phyloP scores from a whole-genome alignment of 1,140 invertebrate genomes.

The Potamilus streckersoni region DNA sequence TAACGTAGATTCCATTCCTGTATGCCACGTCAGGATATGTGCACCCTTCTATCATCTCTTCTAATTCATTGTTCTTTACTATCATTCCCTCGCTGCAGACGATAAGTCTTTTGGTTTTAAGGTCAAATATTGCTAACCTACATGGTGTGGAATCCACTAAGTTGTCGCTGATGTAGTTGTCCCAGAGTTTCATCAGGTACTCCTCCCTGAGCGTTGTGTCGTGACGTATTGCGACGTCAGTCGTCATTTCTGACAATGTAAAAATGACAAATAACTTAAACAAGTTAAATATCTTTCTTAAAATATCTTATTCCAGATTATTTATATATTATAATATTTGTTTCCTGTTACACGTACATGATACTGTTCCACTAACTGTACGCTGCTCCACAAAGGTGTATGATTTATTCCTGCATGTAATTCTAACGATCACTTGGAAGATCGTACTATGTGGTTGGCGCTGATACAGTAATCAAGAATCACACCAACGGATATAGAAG shows the following conservation, averaged over 20 bases:
- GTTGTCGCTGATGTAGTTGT: conserved; percentile 27
- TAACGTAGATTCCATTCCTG: conserved; percentile 25
- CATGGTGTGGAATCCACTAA: conserved; percentile 25
- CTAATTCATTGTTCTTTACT: conserved; percentile 19
- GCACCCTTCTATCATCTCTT: conserved; percentile 20
- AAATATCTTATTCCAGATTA: no score
- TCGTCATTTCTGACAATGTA: background rate
- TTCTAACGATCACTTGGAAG: no score
- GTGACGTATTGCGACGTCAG: conserved; percentile 19
- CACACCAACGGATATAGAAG: no score
- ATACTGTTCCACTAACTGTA: no score
- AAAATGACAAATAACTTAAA: no score
- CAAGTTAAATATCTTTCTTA: no score
- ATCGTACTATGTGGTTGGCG: no score
- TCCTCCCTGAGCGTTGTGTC: conserved; percentile 25
- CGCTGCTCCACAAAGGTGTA: no score
- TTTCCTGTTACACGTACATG: no score
- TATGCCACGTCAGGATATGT: conserved; percentile 11
- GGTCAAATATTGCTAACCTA: conserved; percentile 20
- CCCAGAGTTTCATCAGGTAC: conserved; percentile 27
- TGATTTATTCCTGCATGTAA: no score
- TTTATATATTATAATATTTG: no score
- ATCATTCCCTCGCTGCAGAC: conserved; percentile 19
- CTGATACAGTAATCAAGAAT: no score
- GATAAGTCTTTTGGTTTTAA: conserved; percentile 9